These are phyloP conservation scores for Drosophila nannoptera DNA, from an alignment of 1,140 invertebrate species.

Conservation along the genomic window DNA sequence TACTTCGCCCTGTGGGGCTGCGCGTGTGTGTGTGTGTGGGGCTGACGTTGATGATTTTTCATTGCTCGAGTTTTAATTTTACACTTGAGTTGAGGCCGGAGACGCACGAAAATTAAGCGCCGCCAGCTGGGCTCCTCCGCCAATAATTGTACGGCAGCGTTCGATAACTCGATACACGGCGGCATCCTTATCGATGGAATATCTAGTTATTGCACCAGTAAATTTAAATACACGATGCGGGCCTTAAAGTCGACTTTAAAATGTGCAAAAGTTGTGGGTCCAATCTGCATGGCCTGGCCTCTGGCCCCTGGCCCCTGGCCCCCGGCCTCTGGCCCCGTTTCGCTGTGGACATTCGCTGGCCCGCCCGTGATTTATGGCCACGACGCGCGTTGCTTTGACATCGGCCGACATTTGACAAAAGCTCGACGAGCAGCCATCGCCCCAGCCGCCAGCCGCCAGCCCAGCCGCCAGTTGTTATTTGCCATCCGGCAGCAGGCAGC, in stretches of 20 bases:
- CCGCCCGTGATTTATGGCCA: conserved; percentile 68
- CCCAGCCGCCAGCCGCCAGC: neutral
- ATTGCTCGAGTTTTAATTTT: conserved; percentile 79
- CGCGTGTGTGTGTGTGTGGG: conserved; percentile 31
- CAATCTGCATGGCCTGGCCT: conserved; percentile 14
- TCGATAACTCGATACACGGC: no score
- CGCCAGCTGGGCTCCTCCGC: neutral
- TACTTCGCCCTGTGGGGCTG: conserved; percentile 8
- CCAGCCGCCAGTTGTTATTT: neutral
- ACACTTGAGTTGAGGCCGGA: conserved; percentile 74
- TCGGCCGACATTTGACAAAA: conserved; percentile 75
- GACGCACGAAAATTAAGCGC: conserved; percentile 18
- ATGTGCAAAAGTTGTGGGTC: conserved; percentile 26
- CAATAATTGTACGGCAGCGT: conserved; percentile 10
- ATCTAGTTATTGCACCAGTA: no score
- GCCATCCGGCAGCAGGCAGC: neutral
- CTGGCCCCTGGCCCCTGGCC: conserved; percentile 1
- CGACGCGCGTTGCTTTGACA: conserved; percentile 70
- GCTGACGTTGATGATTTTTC: conserved; percentile 78
- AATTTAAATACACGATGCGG: conserved; percentile 7
- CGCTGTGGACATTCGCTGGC: conserved; percentile 31
- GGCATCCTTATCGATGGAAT: no score
- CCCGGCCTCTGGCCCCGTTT: conserved; percentile 9
- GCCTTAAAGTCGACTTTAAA: conserved; percentile 55
- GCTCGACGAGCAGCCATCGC: conserved; percentile 36